A percentile compares a stretch with the other conserved stretches of the same genome.
Evolutionary conservation across 1,140 invertebrate species (phyloP).

Genomic region (Eubasilissa regina): DNA sequence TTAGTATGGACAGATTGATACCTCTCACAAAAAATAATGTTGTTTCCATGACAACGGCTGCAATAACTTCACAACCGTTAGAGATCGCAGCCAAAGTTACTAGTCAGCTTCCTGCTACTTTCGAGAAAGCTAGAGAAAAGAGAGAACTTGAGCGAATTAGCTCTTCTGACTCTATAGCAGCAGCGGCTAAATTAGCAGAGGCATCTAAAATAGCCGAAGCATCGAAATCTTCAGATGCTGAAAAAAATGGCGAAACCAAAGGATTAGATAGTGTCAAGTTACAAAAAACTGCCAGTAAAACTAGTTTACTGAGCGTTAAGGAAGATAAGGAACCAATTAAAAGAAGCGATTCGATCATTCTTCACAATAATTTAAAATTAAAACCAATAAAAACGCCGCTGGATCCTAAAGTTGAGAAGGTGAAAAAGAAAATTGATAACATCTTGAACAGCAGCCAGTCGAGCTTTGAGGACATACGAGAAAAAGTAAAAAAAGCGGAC

Average conservation of each 20-base stretch:
- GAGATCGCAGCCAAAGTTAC: conserved; percentile 71
- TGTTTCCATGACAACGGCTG: conserved; percentile 73
- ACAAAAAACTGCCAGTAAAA: conserved; percentile 63
- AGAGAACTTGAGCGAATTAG: conserved; percentile 68
- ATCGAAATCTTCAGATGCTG: conserved; percentile 63
- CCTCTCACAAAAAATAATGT: conserved; percentile 70
- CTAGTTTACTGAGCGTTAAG: conserved; percentile 56
- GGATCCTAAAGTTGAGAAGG: conserved; percentile 69
- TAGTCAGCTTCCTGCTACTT: conserved; percentile 68
- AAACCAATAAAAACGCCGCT: conserved; percentile 67
- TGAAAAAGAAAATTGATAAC: conserved; percentile 70
- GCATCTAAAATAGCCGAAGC: conserved; percentile 63
- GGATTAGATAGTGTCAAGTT: conserved; percentile 46
- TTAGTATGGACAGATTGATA: conserved; percentile 66
- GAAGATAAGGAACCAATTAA: conserved; percentile 58
- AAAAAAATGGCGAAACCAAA: conserved; percentile 28
- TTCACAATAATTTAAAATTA: conserved; percentile 67
- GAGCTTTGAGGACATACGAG: conserved; percentile 56
- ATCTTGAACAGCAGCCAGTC: conserved; percentile 65
- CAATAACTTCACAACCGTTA: conserved; percentile 71
- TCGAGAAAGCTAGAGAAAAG: conserved; percentile 71
- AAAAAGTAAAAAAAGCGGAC: conserved; percentile 48
- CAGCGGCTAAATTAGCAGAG: conserved; percentile 63
- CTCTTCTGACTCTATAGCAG: conserved; percentile 69
- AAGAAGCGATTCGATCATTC: conserved; percentile 57